Percentiles rank a stretch among this genome's conserved stretches.
phyloP scores from a whole-genome alignment of 2,113 vertebrate genomes.

The Eolophus roseicapilla region DNA sequence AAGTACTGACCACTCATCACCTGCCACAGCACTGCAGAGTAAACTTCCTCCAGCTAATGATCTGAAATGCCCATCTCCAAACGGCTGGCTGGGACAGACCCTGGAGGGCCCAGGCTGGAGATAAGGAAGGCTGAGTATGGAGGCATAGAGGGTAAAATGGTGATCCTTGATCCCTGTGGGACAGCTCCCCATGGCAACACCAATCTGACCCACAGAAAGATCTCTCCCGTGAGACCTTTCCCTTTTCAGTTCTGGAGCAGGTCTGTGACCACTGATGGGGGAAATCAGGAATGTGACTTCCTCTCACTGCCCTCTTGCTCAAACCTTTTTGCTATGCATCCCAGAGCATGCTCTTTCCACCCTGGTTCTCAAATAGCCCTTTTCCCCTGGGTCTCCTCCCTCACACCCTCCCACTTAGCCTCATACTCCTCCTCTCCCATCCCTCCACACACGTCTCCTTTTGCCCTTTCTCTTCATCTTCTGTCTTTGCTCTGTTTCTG shows the following conservation, averaged over 20 bases:
- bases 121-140: neutral
- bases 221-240: neutral
- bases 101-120: neutral
- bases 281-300: neutral
- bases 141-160: neutral
- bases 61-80: neutral
- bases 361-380: neutral
- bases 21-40: neutral
- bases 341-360: neutral
- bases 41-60: neutral
- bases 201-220: neutral
- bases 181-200: neutral
- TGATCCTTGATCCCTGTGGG: neutral
- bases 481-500: neutral
- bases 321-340: neutral
- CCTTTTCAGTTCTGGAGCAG: rapidly evolving
- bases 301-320: neutral
- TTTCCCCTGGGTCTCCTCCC: neutral
- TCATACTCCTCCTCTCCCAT: neutral
- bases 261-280: neutral
- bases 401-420: neutral
- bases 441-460: neutral
- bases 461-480: neutral
- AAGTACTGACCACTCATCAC: neutral
- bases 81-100: neutral